Percentiles rank a stretch among this genome's conserved stretches.
Conservation (phyloP, 2,797 vertebrate species). For the Chlorospingus semifuscus region DNA sequence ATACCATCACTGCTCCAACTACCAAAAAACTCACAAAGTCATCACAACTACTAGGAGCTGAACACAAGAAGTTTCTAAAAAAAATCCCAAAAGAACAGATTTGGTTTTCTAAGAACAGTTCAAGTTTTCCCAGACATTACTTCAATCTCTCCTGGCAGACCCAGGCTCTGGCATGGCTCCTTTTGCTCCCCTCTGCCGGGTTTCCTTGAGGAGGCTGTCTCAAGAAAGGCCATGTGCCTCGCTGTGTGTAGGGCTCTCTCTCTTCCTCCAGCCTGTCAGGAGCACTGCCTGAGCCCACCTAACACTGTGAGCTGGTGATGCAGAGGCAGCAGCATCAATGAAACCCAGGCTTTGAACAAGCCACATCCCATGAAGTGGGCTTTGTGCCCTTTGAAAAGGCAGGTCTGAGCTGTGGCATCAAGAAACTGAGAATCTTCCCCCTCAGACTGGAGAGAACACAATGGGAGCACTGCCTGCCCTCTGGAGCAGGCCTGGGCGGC, state of each 20-base stretch:
- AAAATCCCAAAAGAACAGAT: not conserved
- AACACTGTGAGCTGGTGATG: accelerated
- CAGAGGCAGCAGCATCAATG: not conserved
- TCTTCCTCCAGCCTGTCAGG: not conserved
- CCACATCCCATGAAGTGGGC: not conserved
- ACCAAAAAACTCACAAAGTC: not conserved
- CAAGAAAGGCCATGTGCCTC: not conserved
- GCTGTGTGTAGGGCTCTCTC: not conserved
- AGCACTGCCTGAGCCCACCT: not conserved
- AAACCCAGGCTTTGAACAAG: not conserved
- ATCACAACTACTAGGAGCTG: not conserved
- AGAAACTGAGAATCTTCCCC: not conserved
- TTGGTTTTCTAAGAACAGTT: not conserved
- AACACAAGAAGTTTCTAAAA: not conserved
- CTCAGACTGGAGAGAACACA: not conserved
- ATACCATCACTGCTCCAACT: not conserved
- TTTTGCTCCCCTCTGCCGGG: not conserved
- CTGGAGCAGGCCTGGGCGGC: accelerated
- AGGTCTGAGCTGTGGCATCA: not conserved
- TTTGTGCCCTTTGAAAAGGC: not conserved
- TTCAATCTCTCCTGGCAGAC: not conserved
- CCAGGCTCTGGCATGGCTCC: not conserved
- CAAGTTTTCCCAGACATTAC: not conserved
- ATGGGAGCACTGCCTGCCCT: not conserved
- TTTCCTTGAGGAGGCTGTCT: not conserved